These are phyloP conservation scores for Camponotus floridanus DNA, from an alignment of 1,140 invertebrate genomes.

Conservation along the genomic window DNA sequence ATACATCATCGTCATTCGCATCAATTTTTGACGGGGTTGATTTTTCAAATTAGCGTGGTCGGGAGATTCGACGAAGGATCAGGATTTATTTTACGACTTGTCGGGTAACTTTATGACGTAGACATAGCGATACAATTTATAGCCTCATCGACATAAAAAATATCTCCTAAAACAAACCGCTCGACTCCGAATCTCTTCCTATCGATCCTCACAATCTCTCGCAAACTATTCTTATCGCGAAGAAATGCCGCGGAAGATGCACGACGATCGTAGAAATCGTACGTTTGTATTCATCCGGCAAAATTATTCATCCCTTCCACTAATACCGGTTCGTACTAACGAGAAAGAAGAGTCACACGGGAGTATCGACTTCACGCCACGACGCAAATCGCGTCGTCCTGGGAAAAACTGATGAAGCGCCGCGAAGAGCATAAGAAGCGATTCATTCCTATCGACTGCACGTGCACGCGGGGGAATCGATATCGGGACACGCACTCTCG, in stretches of 20 bases:
- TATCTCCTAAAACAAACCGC: not conserved
- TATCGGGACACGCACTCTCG: slow-evolving; percentile 17
- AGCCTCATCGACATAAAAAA: slow-evolving; percentile 2
- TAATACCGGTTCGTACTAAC: slow-evolving; percentile 52
- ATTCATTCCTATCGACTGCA: slow-evolving; percentile 62
- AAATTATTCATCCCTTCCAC: slow-evolving; percentile 75
- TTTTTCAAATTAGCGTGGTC: slow-evolving; percentile 72
- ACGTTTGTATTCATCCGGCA: slow-evolving; percentile 76
- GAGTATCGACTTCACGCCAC: slow-evolving; percentile 46
- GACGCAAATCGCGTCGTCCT: slow-evolving; percentile 69
- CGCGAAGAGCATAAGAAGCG: slow-evolving; percentile 55
- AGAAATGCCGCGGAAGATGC: no score
- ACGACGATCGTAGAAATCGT: not conserved
- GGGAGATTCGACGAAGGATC: slow-evolving; percentile 38
- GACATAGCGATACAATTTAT: not conserved
- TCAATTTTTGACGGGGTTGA: slow-evolving; percentile 63
- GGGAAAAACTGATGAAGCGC: slow-evolving; percentile 67
- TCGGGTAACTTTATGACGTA: not conserved
- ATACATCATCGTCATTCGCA: slow-evolving; percentile 16
- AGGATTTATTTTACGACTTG: slow-evolving; percentile 32
- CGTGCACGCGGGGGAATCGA: slow-evolving; percentile 29
- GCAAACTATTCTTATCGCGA: slow-evolving; percentile 24
- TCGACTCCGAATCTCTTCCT: not conserved
- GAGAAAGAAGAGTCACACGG: slow-evolving; percentile 15
- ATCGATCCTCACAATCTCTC: no score